These are phyloP conservation scores for Acipenser transmontanus DNA, from an alignment of 2,797 vertebrate species.

Conservation along the genomic window DNA sequence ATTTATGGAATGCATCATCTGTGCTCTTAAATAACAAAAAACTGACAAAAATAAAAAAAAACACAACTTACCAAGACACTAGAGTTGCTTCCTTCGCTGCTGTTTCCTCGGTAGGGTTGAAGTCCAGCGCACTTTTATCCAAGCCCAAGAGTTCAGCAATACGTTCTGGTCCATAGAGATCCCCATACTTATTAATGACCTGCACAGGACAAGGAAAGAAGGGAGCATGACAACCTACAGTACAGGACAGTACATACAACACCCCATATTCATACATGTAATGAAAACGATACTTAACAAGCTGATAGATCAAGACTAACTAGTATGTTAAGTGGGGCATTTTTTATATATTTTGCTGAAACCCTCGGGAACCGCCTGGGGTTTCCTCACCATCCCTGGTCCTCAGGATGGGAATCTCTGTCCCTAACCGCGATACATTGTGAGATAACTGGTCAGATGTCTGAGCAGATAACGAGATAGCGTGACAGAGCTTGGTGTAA, in stretches of 20 bases:
- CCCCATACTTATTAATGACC: slow-evolving; percentile 98
- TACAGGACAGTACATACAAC: not conserved
- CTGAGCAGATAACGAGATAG: no score
- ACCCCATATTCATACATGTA: slow-evolving; percentile 13
- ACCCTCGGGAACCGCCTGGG: not conserved
- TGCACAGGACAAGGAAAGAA: slow-evolving; percentile 33
- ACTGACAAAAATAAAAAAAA: not conserved
- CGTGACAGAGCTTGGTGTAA: no score
- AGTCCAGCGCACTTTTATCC: slow-evolving; percentile 94
- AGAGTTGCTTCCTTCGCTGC: slow-evolving; percentile 83
- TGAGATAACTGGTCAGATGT: no score
- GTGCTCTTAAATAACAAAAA: no score
- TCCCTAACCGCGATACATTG: no score
- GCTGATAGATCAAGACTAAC: not conserved
- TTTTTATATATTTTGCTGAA: not conserved
- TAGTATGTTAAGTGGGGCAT: not conserved
- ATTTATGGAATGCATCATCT: no score
- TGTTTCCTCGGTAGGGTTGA: slow-evolving; percentile 85
- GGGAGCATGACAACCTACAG: not conserved
- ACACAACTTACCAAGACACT: slow-evolving; percentile 73
- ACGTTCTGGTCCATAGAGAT: slow-evolving; percentile 90
- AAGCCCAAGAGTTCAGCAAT: slow-evolving; percentile 92
- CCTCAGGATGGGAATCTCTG: no score
- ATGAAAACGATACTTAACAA: not conserved
- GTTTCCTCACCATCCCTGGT: no score